phyloP scores from a whole-genome alignment of 2,113 vertebrate species.

The Brachypodius melanocephalos region DNA sequence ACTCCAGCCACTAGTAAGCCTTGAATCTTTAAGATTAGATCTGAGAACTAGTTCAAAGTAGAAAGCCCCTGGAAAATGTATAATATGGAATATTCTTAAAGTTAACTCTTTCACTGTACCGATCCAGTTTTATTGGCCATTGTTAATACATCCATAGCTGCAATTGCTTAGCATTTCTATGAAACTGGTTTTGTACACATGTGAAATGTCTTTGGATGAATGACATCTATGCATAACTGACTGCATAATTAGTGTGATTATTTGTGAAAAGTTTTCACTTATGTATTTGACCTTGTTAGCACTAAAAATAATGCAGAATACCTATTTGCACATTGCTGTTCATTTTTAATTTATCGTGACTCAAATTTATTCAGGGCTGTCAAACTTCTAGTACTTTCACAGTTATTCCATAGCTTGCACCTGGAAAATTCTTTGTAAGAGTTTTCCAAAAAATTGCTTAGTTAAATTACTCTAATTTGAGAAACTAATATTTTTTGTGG shows the following conservation, averaged over 20 bases:
- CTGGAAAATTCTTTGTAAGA: constrained; percentile 11
- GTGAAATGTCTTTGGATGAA: not conserved
- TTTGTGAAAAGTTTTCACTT: not conserved
- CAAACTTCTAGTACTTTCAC: not conserved
- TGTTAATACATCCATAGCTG: not conserved
- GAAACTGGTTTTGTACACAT: not conserved
- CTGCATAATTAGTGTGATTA: not conserved
- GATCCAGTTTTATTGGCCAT: not conserved
- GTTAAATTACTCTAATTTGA: not conserved
- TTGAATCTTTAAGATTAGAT: not conserved
- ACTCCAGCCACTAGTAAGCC: not conserved
- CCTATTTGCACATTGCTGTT: not conserved
- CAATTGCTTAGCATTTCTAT: not conserved
- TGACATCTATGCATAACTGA: not conserved
- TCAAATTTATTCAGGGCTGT: not conserved
- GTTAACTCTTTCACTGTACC: not conserved
- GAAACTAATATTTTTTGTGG: not conserved
- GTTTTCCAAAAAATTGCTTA: not conserved
- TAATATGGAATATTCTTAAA: not conserved
- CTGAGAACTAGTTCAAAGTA: not conserved
- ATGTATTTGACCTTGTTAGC: not conserved
- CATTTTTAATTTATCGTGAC: not conserved
- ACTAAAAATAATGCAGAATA: not conserved
- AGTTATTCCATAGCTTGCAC: not conserved
- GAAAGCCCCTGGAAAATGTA: not conserved